A percentile compares a stretch with the other conserved stretches of the same genome.
Conservation (phyloP, 2,888 invertebrate species). For the Diachrysia chrysitis region DNA sequence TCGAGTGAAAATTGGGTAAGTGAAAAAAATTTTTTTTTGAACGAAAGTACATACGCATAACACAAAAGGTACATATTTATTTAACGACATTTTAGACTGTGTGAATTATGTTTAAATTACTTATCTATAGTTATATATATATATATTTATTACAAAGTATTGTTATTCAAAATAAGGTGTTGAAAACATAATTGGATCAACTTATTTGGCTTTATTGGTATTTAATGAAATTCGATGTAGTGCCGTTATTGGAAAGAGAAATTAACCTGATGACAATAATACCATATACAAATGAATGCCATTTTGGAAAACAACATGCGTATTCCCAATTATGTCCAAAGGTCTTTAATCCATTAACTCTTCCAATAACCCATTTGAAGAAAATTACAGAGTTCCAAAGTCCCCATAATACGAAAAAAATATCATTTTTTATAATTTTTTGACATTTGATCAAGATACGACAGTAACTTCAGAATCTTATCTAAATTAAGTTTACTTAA, state of each 20-base stretch:
- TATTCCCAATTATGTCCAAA: background rate
- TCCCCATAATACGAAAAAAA: background rate
- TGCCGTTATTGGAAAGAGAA: background rate
- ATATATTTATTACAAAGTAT: conserved; percentile 2
- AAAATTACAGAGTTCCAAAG: background rate
- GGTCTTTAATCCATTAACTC: background rate
- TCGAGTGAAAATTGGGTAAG: conserved; percentile 15
- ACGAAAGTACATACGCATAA: background rate
- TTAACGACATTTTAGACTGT: too few relatives aligned
- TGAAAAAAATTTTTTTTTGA: background rate
- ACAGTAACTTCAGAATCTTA: conserved; percentile 1
- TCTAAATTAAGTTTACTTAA: background rate
- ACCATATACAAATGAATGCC: background rate
- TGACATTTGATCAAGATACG: background rate
- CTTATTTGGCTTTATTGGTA: background rate
- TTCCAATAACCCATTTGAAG: background rate
- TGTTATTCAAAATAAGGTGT: background rate
- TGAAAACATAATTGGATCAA: background rate
- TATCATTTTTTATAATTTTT: background rate
- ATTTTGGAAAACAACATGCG: background rate
- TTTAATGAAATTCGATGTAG: background rate
- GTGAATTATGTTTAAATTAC: too few relatives aligned
- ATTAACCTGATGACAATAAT: conserved; percentile 5
- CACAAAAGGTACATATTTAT: too few relatives aligned
- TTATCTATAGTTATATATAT: too few relatives aligned